Evolutionary conservation across 2,797 vertebrate species (phyloP), one percentile per base, ranked within the genome.

Genomic region (Alca torda): DNA sequence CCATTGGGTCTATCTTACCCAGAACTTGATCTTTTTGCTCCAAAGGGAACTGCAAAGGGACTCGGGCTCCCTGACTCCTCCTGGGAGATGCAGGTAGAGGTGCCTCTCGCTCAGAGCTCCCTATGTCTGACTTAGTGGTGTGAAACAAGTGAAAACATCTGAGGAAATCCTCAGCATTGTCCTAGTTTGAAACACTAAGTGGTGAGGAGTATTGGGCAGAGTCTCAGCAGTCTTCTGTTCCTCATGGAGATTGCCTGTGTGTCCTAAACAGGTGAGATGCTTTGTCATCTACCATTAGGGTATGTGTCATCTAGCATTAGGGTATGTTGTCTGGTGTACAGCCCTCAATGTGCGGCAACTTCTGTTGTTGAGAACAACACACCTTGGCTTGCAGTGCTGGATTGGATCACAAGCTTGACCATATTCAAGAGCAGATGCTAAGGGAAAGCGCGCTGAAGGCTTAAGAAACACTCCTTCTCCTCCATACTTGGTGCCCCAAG

Each of bases 1-100:
- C 26, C 1, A 8, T 45, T 72, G 46, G 26, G 10, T 35, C 59
- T 6, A 4, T 60, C n/a, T 64, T 65, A 35, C 0, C 1, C 9
- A 17, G 41, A 72, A 45, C 35, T 76, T 25, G 12, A 70, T 79
- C 30, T 84, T 88, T 68, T 68, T 88, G 31, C 76, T 69, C n/a
- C 46, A n/a, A 45, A 69, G 68, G 24, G 46, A 90, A 31, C 68
- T 90, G 76, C 41, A 48, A 23, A 48, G 46, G 46, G 46, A 48
- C 28, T 65, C 39, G 57, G 45, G 19, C 46, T 60, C 33, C 16
- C 21, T 30, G 16, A 23, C 20, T 57, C 23, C 43, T 91, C 46
- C 64, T 69, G 46, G 10, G 21, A 69, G n/a, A 24, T 65, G 24
- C 16, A 61, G 26, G 11, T 11, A 28, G 50, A n/a, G 9, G 7